phyloP scores from a whole-genome alignment of 2,888 invertebrate species.

The Drosophila buzzatii region DNA sequence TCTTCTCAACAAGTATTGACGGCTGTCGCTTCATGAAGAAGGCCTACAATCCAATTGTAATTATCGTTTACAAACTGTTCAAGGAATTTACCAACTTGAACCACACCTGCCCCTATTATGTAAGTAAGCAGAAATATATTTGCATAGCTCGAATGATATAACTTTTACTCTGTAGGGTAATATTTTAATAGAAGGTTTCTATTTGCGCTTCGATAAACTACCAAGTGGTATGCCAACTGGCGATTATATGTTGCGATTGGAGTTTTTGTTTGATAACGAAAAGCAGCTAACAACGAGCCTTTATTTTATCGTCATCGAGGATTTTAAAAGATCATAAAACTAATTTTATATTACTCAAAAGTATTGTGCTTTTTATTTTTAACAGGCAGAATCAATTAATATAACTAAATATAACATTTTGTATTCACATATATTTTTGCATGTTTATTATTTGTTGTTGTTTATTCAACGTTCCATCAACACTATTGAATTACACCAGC shows the following conservation, averaged over 20 bases:
- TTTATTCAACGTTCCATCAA: no score
- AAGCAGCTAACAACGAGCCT: neutral
- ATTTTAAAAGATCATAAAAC: neutral
- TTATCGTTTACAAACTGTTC: conserved; percentile 8
- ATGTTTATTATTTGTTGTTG: neutral
- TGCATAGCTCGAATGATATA: no score
- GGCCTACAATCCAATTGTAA: conserved; percentile 18
- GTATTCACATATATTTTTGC: neutral
- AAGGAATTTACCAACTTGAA: conserved; percentile 5
- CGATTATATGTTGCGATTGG: conserved; percentile 27
- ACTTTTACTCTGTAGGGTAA: conserved; percentile 4
- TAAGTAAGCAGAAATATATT: neutral
- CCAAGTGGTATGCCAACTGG: conserved; percentile 31
- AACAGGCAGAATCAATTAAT: no score
- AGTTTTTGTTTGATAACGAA: neutral
- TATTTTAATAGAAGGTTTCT: neutral
- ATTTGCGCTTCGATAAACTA: neutral
- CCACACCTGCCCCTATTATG: conserved; percentile 1
- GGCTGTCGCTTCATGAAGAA: conserved; percentile 25
- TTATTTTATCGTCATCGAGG: neutral
- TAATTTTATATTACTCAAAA: no score
- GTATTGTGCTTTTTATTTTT: no score
- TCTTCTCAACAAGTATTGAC: conserved; percentile 17
- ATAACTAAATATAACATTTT: no score
- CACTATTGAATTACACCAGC: no score